Base-by-base conservation (phyloP, 92 coral and sea anemone species). In the Porites rus region DNA sequence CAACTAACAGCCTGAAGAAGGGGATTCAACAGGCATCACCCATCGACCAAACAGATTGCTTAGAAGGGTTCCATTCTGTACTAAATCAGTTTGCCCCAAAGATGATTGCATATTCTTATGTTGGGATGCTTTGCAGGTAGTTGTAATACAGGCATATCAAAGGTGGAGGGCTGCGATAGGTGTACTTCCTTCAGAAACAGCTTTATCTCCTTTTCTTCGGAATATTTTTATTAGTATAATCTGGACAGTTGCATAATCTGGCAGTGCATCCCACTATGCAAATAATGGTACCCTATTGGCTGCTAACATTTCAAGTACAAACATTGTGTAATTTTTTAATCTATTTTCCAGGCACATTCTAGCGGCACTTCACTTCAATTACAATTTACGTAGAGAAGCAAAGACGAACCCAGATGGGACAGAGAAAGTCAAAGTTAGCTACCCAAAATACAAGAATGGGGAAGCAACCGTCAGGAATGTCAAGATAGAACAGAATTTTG, bases 391-490 rank as follows among this genome's bases (percentile, higher is more conserved):
- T n/a, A 51, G 86, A 60, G 66, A 71, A 12, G 16, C 78, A 21
- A 82, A 53, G 65, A 70, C 38, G 10, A 31, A 65, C 17, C 60
- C 76, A 0, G 85, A 68, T 68, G 76, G 85, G 19, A 12, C 63
- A 18, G 85, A 80, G 61, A 71, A 18, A 80, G 62, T 80, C 50
- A 72, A 77, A 46, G 87, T 82, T 61, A 59, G 71, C 19, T 82
- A 82, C 38, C 87, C 87, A 7, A 76, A 76, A 76, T 76, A 53
- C 80, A 76, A 54, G 66, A 75, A 75, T 75, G 79, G 79, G 20
- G 56, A 82, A 77, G 79, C 79, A 8, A 82, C 76, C 28, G 86
- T 82, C 69, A 54, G 86, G 69, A 82, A 65, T 78, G 83, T 78
- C 61, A 9, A 10, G 56, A 68, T 78, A 65, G 69, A 60, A 16